Evolutionary conservation across 2,888 invertebrate species (phyloP).

Genomic region (Aporophyla lueneburgensis): DNA sequence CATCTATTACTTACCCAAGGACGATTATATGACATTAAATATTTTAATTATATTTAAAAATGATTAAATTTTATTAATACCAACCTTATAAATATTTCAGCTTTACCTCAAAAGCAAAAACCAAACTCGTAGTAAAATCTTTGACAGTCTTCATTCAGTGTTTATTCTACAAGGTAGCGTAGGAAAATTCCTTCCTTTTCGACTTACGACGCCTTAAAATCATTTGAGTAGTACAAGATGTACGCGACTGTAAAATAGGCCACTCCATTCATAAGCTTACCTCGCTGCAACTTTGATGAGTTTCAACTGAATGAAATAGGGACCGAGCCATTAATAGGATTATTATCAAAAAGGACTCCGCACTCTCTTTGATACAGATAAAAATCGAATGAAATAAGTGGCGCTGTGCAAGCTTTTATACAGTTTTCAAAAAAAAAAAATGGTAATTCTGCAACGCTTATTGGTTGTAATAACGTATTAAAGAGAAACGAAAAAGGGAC

Average conservation of each 20-base stretch:
- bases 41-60: background rate
- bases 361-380: background rate
- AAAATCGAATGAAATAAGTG: background rate
- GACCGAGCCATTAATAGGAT: background rate
- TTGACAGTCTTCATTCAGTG: slow-evolving; percentile 1
- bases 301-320: slow-evolving; percentile 35
- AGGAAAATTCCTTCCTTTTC: slow-evolving; percentile 27
- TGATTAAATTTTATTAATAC: too few species aligned
- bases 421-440: background rate
- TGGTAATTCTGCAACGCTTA: background rate
- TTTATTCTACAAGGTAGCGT: slow-evolving; percentile 14
- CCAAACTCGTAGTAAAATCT: background rate
- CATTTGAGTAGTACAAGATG: slow-evolving; percentile 25
- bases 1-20: too few species aligned
- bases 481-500: background rate
- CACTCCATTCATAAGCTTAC: slow-evolving; percentile 47
- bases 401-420: background rate
- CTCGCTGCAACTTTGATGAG: slow-evolving; percentile 45
- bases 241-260: slow-evolving; percentile 45
- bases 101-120: background rate
- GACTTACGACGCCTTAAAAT: slow-evolving; percentile 47
- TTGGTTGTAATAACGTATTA: background rate
- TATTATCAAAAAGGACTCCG: background rate
- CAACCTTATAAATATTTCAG: background rate
- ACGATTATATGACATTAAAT: too few species aligned